A percentile compares a stretch with the other conserved stretches of the same genome.
These are phyloP conservation scores for Callopanchax toddi DNA, from an alignment of 2,113 vertebrate species.

Conservation along the genomic window DNA sequence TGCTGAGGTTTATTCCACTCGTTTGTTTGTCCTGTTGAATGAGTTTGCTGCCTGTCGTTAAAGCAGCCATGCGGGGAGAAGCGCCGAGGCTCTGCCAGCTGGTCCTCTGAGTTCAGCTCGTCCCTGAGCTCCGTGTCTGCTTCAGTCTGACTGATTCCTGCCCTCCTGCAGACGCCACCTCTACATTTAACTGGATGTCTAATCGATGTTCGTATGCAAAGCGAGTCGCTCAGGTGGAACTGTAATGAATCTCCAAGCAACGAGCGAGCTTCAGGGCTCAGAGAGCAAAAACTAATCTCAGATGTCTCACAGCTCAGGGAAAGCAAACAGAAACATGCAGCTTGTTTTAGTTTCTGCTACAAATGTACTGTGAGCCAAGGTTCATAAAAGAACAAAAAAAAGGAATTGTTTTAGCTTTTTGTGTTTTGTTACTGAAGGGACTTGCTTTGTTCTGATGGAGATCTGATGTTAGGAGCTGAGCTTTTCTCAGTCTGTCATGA, in stretches of 20 bases:
- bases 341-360: background rate
- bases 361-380: no score
- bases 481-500: no score
- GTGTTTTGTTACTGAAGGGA: no score
- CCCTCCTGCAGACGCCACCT: slow-evolving; percentile 9
- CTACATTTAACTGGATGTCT: slow-evolving; percentile 26
- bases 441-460: no score
- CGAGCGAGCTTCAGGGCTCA: background rate
- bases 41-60: slow-evolving; percentile 38
- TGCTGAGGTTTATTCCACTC: slow-evolving; percentile 23
- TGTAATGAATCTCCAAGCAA: slow-evolving; percentile 14
- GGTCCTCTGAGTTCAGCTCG: slow-evolving; percentile 8
- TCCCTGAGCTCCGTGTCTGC: background rate
- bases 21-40: slow-evolving; percentile 50
- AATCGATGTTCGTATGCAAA: slow-evolving; percentile 32
- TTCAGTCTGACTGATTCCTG: background rate
- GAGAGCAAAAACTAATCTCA: slow-evolving; percentile 1
- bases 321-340: background rate
- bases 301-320: background rate
- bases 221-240: slow-evolving; percentile 17
- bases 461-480: no score
- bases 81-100: slow-evolving; percentile 1
- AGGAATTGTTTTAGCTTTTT: no score
- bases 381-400: no score
- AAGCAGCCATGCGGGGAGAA: slow-evolving; percentile 35